Base-by-base conservation (phyloP, 2,113 vertebrate species). In the Melanerpes formicivorus region DNA sequence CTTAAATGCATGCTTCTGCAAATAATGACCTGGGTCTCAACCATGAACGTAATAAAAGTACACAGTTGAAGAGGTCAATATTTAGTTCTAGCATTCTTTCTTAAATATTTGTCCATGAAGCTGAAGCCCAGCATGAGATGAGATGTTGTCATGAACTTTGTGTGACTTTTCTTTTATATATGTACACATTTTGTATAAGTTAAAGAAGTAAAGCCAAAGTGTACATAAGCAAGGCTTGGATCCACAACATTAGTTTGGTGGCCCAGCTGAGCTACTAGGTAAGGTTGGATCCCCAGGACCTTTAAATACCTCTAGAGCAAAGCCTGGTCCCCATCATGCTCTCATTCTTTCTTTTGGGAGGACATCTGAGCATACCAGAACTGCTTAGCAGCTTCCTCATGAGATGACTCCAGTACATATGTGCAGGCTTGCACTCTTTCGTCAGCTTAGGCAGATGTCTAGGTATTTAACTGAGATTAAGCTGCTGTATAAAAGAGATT, bases 261-360 rank as follows among this genome's bases (percentile, higher is more conserved):
- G 65, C 22, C 29, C 42, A 64, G 8, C 1, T 69, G 66, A 63
- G 12, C 78, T 76, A 25, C 5, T 58, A 63, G 16, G 37, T 56
- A n/a, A 48, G 37, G 23, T 21, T 64, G 54, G 27, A 56, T 10
- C 1, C 21, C 10, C 27, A 26, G 44, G 25, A 8, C 32, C 14
- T 1, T 84, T 48, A 37, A 21, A 29, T 37, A 69, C 0, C 23
- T 60, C 6, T 56, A 19, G 54, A 67, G 63, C 14, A 56, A 58
- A 82, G 14, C 8, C 19, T 46, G 7, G 15, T 76, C 27, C 17
- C n/a, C 42, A 2, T 27, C 1, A 0, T 1, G 0, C 11, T 40
- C 46, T 66, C 42, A n/a, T 13, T 18, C 22, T 71, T 59, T 63
- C 5, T 63, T 74, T 14, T 46, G 40, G 72, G 40, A 80, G 55